Evolutionary conservation across 2,113 vertebrate species (phyloP), one percentile per base, ranked within the genome.

Genomic region (Cryptomyrus ogoouensis): DNA sequence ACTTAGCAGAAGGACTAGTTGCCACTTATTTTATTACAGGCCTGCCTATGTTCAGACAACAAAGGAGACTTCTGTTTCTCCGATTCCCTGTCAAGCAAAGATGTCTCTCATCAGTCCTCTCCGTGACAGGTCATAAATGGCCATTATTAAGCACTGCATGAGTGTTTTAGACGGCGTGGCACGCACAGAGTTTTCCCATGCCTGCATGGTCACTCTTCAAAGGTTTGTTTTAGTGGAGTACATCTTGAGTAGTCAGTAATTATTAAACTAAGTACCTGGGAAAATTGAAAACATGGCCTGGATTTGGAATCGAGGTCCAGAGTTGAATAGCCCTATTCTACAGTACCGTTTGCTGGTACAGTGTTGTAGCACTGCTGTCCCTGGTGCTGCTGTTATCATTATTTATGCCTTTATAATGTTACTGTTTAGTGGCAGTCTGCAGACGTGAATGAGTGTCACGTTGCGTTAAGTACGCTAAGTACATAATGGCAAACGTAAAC

Each of bases 1-100:
- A 90, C 91, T 91, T 87, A 84, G 89, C 89, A 52, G 5, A 13
- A 80, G 12, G 70, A 89, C 91, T 24, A 17, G 93, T 66, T 92
- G 88, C 1, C 46, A 27, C 92, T 91, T 0, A 87, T 91, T 94
- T 94, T 89, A 92, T 91, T 87, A 89, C 88, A 87, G 89, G 90
- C 50, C 44, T 31, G 86, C 88, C 90, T 70, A 44, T 66, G 89
- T 84, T 42, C 90, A 35, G 83, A 83, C 88, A 88, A 42, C 86
- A 27, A 91, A 91, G 89, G 62, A 88, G n/a, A 46, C 58, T 27
- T 88, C 56, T 66, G 27, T 44, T 39, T n/a, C 39, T 62, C 58
- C 5, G 7, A 27, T 27, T 90, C 27, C n/a, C 56, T 90, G 80
- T 50, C 27, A 87, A 89, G 90, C 66, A 84, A 35, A 39, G 89